A percentile compares a stretch with the other conserved stretches of the same genome.
phyloP scores from a whole-genome alignment of 2,113 vertebrate species.

The Ochotona curzoniae region DNA sequence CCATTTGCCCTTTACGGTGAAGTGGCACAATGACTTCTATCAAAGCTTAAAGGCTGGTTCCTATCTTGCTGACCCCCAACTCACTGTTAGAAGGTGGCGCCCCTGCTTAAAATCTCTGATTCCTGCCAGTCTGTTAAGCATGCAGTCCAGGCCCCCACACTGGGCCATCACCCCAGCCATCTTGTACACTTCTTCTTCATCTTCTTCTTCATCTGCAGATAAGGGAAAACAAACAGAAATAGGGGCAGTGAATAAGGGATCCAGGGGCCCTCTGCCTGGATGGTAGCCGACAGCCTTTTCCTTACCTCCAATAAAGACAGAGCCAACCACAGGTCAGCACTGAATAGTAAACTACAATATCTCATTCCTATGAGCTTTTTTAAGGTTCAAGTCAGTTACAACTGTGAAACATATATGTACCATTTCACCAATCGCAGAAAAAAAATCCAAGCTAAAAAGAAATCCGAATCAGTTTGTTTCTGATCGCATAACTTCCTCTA shows the following conservation, averaged over 20 bases:
- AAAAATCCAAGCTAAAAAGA: slow-evolving; percentile 4
- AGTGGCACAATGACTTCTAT: neutral
- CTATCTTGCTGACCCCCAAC: slow-evolving; percentile 61
- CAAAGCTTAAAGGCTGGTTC: neutral
- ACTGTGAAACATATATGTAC: slow-evolving; percentile 6
- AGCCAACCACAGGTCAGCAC: neutral
- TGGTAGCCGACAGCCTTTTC: neutral
- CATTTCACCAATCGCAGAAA: neutral
- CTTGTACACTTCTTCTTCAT: slow-evolving; percentile 99
- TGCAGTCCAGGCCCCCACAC: slow-evolving; percentile 97
- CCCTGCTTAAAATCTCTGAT: slow-evolving; percentile 99
- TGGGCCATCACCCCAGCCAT: slow-evolving; percentile 99
- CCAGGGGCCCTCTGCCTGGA: neutral
- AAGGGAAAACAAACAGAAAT: neutral
- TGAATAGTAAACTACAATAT: neutral
- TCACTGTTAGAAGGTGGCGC: slow-evolving; percentile 96
- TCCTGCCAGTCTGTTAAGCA: slow-evolving; percentile 96
- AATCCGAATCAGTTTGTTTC: neutral
- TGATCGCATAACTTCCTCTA: neutral
- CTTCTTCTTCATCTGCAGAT: slow-evolving; percentile 97
- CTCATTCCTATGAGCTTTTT: neutral
- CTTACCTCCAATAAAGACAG: neutral
- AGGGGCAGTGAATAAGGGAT: neutral
- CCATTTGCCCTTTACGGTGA: slow-evolving; percentile 55
- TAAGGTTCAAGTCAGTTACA: slow-evolving; percentile 3